Percentiles rank a stretch among this genome's conserved stretches.
These are phyloP conservation scores for Drosophila sp. DNA, from an alignment of 1,140 invertebrate species.

Conservation along the genomic window DNA sequence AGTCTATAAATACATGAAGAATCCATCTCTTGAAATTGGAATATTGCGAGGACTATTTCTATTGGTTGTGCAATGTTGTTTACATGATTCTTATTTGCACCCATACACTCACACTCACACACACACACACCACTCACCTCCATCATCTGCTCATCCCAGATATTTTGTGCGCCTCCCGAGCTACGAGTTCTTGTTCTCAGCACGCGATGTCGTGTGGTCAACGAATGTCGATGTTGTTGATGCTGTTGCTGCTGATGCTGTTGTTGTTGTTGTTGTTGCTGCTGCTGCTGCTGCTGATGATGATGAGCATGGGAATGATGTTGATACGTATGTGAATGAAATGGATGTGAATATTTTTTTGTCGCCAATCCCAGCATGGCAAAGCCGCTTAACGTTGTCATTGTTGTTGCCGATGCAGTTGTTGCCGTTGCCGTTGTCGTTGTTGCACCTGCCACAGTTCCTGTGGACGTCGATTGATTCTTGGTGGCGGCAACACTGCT, in stretches of 20 bases:
- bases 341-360: slow-evolving; percentile 64
- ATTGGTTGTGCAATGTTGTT: neutral
- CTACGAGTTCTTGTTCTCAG: slow-evolving; percentile 73
- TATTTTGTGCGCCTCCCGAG: slow-evolving; percentile 78
- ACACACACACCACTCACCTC: slow-evolving; percentile 80
- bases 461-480: neutral
- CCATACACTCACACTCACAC: neutral
- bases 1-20: slow-evolving; percentile 57
- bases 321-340: slow-evolving; percentile 36
- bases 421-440: slow-evolving; percentile 20
- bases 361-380: slow-evolving; percentile 59
- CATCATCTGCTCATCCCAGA: slow-evolving; percentile 85
- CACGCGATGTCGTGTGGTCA: slow-evolving; percentile 79
- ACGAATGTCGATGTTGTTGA: slow-evolving; percentile 79
- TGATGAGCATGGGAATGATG: slow-evolving; percentile 44
- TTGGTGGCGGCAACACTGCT: slow-evolving; percentile 30
- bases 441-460: neutral
- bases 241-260: slow-evolving; percentile 52
- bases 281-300: slow-evolving; percentile 40
- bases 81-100: neutral
- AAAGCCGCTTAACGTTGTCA: slow-evolving; percentile 47
- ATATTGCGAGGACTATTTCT: too few species aligned
- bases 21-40: neutral
- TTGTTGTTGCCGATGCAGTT: slow-evolving; percentile 31
- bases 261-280: slow-evolving; percentile 46